Percentiles rank a stretch among this genome's conserved stretches.
Evolutionary conservation across 1,140 invertebrate genomes (phyloP).

Genomic region (Calephelis nemesis): DNA sequence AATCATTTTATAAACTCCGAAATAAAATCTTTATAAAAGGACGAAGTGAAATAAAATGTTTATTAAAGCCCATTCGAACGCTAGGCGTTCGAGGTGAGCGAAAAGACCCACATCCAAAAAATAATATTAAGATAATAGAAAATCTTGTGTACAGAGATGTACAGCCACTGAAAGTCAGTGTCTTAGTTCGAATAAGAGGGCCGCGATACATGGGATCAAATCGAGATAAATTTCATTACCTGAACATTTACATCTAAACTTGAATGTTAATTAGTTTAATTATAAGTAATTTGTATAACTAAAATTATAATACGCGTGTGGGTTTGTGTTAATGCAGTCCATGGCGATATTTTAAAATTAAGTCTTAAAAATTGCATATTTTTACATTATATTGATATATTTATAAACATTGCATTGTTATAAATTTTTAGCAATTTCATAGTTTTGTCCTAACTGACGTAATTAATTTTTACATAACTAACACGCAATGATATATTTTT

Average conservation of each 20-base stretch:
- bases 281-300: conserved; percentile 46
- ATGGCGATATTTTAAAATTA: conserved; percentile 39
- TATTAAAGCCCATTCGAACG: conserved; percentile 46
- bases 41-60: conserved; percentile 54
- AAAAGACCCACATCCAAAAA: conserved; percentile 63
- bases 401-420: conserved; percentile 22
- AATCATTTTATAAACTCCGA: conserved; percentile 61
- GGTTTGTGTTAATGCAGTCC: conserved; percentile 74
- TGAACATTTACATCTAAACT: conserved; percentile 21
- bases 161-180: not conserved
- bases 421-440: conserved; percentile 13
- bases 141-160: conserved; percentile 44
- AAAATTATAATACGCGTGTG: conserved; percentile 70
- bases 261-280: conserved; percentile 27
- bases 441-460: conserved; percentile 13
- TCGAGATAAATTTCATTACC: conserved; percentile 23
- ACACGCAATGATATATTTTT: conserved; percentile 17
- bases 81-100: conserved; percentile 2
- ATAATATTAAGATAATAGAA: conserved; percentile 59
- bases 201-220: conserved; percentile 47
- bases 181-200: conserved; percentile 28
- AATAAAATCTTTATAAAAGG: conserved; percentile 52
- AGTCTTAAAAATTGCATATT: conserved; percentile 39
- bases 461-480: conserved; percentile 21
- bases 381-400: conserved; percentile 22